A percentile compares a stretch with the other conserved stretches of the same genome.
phyloP scores from a whole-genome alignment of 2,113 vertebrate species.

The Morone chrysops region DNA sequence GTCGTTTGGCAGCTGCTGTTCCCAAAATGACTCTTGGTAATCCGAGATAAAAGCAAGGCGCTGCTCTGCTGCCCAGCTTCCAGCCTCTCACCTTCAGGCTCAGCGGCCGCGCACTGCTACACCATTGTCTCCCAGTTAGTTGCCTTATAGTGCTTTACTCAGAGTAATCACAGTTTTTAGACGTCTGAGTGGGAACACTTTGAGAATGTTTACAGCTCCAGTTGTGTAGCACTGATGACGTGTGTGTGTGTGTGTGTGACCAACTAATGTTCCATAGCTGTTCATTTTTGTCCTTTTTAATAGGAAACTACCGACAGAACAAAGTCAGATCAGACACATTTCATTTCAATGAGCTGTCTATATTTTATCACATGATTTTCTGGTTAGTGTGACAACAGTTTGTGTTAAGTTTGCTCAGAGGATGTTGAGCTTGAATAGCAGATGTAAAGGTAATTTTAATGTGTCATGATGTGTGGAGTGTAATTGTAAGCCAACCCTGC shows the following conservation, averaged over 20 bases:
- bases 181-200: constrained; percentile 27
- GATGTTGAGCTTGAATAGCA: neutral
- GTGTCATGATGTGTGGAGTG: neutral
- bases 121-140: constrained; percentile 23
- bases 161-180: constrained; percentile 16
- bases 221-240: constrained; percentile 5
- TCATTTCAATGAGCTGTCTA: neutral
- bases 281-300: constrained; percentile 23
- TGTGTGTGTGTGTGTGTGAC: constrained; percentile 24
- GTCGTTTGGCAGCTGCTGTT: constrained; percentile 70
- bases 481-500: neutral
- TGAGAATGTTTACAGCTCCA: constrained; percentile 56
- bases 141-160: constrained; percentile 36
- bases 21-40: constrained; percentile 70
- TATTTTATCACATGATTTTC: neutral
- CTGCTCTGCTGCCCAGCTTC: constrained; percentile 25
- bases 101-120: neutral
- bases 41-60: constrained; percentile 57
- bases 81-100: constrained; percentile 26
- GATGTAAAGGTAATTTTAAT: neutral
- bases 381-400: neutral
- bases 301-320: constrained; percentile 12
- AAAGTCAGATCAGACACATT: constrained; percentile 8
- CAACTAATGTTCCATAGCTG: constrained; percentile 23
- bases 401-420: neutral